phyloP scores from a whole-genome alignment of 2,797 vertebrate species.

The Aratinga solstitialis region DNA sequence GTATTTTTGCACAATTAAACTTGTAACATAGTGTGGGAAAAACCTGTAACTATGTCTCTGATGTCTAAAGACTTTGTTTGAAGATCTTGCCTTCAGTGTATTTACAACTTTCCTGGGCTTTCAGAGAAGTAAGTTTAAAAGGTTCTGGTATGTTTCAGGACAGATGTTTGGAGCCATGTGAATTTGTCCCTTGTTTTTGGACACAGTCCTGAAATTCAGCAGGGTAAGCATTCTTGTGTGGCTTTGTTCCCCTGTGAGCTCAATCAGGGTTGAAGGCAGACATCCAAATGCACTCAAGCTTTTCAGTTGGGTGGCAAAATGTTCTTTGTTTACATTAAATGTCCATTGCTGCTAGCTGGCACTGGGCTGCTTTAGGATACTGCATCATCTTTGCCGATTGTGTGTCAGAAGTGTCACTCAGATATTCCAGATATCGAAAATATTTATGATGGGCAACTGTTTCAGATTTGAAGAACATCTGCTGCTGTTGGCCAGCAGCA shows the following conservation, averaged over 20 bases:
- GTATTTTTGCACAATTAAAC: conserved; percentile 42
- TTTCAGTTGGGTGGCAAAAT: background rate
- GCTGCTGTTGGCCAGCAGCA: background rate
- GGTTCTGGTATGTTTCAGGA: background rate
- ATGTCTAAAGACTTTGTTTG: background rate
- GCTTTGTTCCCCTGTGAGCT: background rate
- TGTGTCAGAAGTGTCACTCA: background rate
- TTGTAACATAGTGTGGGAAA: background rate
- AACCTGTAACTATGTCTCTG: rapidly evolving
- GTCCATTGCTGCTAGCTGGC: background rate
- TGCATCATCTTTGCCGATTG: background rate
- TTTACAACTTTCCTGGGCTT: background rate
- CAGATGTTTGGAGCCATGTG: background rate
- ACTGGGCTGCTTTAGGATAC: background rate
- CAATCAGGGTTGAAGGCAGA: background rate
- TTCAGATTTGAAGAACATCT: background rate
- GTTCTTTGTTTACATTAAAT: background rate
- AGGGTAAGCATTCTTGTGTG: background rate
- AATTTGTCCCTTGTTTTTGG: background rate
- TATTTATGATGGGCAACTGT: background rate
- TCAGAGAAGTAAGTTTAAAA: background rate
- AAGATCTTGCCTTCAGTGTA: background rate
- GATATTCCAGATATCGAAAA: background rate
- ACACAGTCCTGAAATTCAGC: background rate
- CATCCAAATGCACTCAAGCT: background rate